These are phyloP conservation scores for Pegoplata infirma DNA, from an alignment of 2,888 invertebrate genomes.

Conservation along the genomic window DNA sequence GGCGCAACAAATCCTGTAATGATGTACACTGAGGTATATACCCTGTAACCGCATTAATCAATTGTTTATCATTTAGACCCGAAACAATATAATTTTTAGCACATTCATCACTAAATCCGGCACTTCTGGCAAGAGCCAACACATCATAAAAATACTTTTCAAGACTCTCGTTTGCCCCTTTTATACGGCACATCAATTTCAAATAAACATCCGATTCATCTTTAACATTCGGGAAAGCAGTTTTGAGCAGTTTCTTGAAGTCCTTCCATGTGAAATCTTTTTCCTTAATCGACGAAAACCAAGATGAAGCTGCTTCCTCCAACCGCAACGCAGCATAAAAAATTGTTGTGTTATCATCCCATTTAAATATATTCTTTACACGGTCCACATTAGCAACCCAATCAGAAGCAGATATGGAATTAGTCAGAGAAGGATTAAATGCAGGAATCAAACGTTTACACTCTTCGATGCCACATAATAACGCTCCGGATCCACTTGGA, in stretches of 20 bases:
- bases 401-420: background rate
- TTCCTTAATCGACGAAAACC: constrained; percentile 1
- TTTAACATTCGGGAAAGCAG: background rate
- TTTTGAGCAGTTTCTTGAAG: background rate
- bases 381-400: background rate
- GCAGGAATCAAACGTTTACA: background rate
- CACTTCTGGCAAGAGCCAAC: background rate
- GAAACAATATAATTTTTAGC: constrained; percentile 7
- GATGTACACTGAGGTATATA: background rate
- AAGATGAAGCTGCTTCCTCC: background rate
- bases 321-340: constrained; percentile 4
- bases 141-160: constrained; percentile 9
- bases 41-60: constrained; percentile 2
- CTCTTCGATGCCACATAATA: background rate
- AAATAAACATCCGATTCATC: constrained; percentile 3
- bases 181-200: background rate
- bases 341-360: constrained; percentile 1
- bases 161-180: background rate
- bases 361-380: background rate
- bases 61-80: background rate
- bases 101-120: constrained; percentile 1
- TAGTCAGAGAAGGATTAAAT: background rate
- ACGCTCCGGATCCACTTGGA: background rate
- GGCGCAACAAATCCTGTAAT: background rate
- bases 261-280: background rate